Evolutionary conservation across 2,888 invertebrate genomes (phyloP).

Genomic region (Sabatieria punctata): DNA sequence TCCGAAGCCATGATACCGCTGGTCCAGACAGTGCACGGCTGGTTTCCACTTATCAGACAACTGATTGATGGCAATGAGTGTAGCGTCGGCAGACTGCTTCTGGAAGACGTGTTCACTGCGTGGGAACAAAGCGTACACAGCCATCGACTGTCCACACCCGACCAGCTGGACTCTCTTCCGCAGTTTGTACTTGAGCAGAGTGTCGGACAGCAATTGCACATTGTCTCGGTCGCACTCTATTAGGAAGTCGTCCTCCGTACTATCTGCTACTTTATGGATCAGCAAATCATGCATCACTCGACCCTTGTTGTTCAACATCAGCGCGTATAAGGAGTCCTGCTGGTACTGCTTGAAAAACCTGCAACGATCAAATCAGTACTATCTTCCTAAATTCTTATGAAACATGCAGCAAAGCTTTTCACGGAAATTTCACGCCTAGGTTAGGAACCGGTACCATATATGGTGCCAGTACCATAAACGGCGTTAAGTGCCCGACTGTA

Average conservation of each 20-base stretch:
- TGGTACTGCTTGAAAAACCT: slow-evolving; percentile 20
- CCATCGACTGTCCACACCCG: slow-evolving; percentile 42
- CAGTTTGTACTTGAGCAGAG: slow-evolving; percentile 60
- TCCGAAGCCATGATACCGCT: not conserved
- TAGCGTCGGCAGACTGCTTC: not conserved
- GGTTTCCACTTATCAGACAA: not conserved
- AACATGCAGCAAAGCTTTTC: no score
- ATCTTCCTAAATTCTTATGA: slow-evolving; percentile 46
- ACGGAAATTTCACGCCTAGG: no score
- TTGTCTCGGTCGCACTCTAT: slow-evolving; percentile 60
- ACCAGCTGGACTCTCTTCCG: slow-evolving; percentile 55
- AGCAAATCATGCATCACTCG: slow-evolving; percentile 62
- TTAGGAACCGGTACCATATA: no score
- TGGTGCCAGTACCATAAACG: no score
- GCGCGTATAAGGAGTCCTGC: slow-evolving; percentile 51
- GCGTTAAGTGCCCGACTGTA: no score
- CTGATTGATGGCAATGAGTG: not conserved
- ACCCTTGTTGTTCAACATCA: slow-evolving; percentile 68
- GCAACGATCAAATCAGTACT: slow-evolving; percentile 1
- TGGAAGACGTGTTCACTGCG: slow-evolving; percentile 8
- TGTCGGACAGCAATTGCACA: slow-evolving; percentile 46
- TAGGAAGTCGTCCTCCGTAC: slow-evolving; percentile 30
- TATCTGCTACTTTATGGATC: slow-evolving; percentile 45
- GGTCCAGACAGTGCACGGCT: not conserved
- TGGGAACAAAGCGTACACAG: slow-evolving; percentile 46